A percentile compares a stretch with the other conserved stretches of the same genome.
phyloP scores from a whole-genome alignment of 2,113 vertebrate genomes.

The Paratilapia polleni region DNA sequence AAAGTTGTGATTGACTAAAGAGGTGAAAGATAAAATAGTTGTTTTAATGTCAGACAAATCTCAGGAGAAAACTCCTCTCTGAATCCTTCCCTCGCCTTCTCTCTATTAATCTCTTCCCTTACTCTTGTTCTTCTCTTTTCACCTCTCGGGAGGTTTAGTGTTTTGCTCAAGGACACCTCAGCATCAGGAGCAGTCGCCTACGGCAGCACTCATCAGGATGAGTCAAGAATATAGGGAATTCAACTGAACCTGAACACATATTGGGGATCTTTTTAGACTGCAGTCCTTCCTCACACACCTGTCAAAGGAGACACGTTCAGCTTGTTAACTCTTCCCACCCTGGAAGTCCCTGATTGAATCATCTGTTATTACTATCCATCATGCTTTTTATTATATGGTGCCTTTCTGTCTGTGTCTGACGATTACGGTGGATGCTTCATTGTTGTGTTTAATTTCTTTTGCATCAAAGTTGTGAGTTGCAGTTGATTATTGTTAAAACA shows the following conservation, averaged over 20 bases:
- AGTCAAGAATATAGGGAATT: not conserved
- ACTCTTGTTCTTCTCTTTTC: not conserved
- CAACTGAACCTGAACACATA: not conserved
- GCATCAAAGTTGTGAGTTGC: not conserved
- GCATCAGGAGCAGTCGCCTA: not conserved
- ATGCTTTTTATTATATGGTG: not conserved
- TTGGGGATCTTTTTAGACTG: not conserved
- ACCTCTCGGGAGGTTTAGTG: not conserved
- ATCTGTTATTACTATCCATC: not conserved
- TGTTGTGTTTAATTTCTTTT: not conserved
- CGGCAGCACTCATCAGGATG: not conserved
- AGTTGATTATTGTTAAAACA: not conserved
- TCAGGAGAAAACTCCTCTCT: not conserved
- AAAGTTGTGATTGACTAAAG: not conserved
- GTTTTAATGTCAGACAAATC: not conserved
- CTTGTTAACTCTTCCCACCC: not conserved
- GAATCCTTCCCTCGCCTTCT: not conserved
- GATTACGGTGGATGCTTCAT: not conserved
- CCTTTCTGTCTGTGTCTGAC: not conserved
- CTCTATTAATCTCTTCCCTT: not conserved
- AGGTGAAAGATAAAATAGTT: not conserved
- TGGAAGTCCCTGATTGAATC: not conserved
- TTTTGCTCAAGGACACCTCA: constrained; percentile 34
- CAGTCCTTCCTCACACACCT: not conserved
- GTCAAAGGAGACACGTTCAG: not conserved